A percentile compares a stretch with the other conserved stretches of the same genome.
These are phyloP conservation scores for Sialis fuliginosa DNA, from an alignment of 2,888 invertebrate species.

Conservation along the genomic window DNA sequence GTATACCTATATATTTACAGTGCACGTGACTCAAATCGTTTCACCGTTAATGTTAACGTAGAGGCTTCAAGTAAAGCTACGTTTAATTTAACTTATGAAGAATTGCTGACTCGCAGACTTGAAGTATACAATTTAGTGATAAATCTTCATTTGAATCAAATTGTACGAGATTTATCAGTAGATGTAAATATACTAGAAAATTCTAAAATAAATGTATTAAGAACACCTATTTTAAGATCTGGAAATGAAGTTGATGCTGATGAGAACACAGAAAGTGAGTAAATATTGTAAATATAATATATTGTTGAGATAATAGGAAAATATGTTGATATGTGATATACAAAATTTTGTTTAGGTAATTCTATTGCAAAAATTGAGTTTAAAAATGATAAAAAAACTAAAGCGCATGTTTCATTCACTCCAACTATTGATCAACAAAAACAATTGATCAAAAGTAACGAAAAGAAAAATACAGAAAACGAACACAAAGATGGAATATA, in stretches of 20 bases:
- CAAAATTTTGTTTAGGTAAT: constrained; percentile 23
- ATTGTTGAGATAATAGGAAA: too few relatives aligned
- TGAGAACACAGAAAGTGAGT: constrained; percentile 28
- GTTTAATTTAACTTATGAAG: constrained; percentile 58
- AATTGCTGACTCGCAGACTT: constrained; percentile 41
- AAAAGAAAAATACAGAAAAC: constrained; percentile 16
- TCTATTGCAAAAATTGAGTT: constrained; percentile 22
- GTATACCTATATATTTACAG: constrained; percentile 17
- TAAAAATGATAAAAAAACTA: constrained; percentile 23
- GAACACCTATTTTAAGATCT: constrained; percentile 43
- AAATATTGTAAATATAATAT: background rate
- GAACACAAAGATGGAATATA: constrained; percentile 28
- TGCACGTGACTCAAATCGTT: constrained; percentile 51
- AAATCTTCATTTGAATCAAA: constrained; percentile 47
- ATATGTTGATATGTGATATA: background rate
- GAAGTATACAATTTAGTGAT: constrained; percentile 50
- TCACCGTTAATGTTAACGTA: constrained; percentile 48
- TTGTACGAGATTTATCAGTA: constrained; percentile 43
- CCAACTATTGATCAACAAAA: constrained; percentile 41
- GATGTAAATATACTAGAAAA: constrained; percentile 45
- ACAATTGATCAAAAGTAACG: constrained; percentile 23
- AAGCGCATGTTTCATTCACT: constrained; percentile 36
- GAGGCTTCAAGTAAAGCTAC: constrained; percentile 39
- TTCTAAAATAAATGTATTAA: constrained; percentile 36
- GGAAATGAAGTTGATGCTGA: constrained; percentile 42